phyloP scores from a whole-genome alignment of 2,797 vertebrate species.

The Alfaro cultratus region DNA sequence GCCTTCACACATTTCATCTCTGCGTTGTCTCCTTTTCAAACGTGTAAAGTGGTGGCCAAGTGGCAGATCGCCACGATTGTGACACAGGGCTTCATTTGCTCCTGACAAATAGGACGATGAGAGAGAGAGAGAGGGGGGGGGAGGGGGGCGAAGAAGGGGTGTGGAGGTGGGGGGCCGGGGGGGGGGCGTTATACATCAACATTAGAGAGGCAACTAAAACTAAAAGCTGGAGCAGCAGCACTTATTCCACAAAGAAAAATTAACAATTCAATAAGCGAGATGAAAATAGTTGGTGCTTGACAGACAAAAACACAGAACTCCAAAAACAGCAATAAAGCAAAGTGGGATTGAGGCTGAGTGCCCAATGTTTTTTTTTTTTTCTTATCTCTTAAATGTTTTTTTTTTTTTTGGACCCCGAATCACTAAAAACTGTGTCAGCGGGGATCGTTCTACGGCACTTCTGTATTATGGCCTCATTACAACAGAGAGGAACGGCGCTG shows the following conservation, averaged over 20 bases:
- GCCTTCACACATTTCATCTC: conserved; percentile 31
- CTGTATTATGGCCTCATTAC: conserved; percentile 61
- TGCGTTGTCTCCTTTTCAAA: conserved; percentile 31
- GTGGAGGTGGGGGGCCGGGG: neutral
- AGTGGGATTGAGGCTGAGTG: conserved; percentile 44
- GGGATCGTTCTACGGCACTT: conserved; percentile 39
- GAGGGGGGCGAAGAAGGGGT: neutral
- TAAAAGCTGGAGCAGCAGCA: conserved; percentile 8
- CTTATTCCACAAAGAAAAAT: conserved; percentile 12
- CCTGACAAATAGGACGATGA: conserved; percentile 34
- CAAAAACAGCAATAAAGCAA: conserved; percentile 31
- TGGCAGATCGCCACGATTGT: conserved; percentile 46
- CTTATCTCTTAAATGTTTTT: conserved; percentile 10
- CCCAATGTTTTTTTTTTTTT: conserved; percentile 27
- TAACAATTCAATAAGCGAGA: neutral
- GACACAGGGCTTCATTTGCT: conserved; percentile 50
- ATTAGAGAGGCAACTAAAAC: conserved; percentile 18
- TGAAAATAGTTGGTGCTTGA: conserved; percentile 10
- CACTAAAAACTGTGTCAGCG: conserved; percentile 56
- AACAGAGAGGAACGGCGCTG: conserved; percentile 48
- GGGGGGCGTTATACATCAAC: neutral
- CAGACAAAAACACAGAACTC: conserved; percentile 16
- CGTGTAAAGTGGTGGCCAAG: conserved; percentile 19
- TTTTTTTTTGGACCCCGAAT: neutral
- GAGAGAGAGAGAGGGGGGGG: too few relatives aligned